A percentile compares a stretch with the other conserved stretches of the same genome.
Evolutionary conservation across 1,140 invertebrate genomes (phyloP).

Genomic region (Plectus sambesii): DNA sequence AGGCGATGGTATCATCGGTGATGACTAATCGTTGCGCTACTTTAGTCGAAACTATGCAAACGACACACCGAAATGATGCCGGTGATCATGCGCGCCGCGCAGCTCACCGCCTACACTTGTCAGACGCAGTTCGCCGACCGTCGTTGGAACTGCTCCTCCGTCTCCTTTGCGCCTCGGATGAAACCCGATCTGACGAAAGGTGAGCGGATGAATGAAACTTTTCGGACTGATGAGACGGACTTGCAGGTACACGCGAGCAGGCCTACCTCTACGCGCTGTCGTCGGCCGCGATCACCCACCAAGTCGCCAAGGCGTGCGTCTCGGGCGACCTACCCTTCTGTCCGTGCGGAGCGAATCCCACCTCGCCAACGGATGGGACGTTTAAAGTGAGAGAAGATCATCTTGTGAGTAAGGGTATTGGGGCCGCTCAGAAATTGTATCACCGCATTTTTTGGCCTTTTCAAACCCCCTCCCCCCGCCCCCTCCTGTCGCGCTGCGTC

Average conservation of each 20-base stretch:
- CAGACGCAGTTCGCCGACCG: constrained; percentile 60
- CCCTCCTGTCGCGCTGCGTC: too few relatives aligned
- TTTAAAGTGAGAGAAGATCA: constrained; percentile 63
- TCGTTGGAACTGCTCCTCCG: constrained; percentile 72
- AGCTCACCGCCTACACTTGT: constrained; percentile 59
- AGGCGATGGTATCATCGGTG: not conserved
- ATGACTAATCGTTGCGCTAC: not conserved
- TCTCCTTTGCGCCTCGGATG: constrained; percentile 64
- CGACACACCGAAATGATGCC: constrained; percentile 66
- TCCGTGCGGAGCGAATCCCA: constrained; percentile 56
- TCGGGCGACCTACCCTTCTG: constrained; percentile 58
- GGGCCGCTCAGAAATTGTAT: too few relatives aligned
- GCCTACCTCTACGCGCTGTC: constrained; percentile 64
- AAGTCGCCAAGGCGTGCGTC: constrained; percentile 62
- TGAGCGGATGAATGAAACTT: constrained; percentile 42
- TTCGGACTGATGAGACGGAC: constrained; percentile 19
- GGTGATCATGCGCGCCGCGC: constrained; percentile 60
- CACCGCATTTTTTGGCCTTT: too few relatives aligned
- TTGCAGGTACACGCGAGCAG: constrained; percentile 64
- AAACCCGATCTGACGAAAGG: constrained; percentile 64
- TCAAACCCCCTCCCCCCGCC: too few relatives aligned
- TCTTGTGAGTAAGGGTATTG: too few relatives aligned
- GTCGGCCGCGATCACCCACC: constrained; percentile 61
- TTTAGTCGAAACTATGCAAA: constrained; percentile 60
- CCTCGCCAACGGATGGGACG: constrained; percentile 54